Conservation (phyloP, 1,140 invertebrate genomes). For the Trichonephila clavipes region DNA sequence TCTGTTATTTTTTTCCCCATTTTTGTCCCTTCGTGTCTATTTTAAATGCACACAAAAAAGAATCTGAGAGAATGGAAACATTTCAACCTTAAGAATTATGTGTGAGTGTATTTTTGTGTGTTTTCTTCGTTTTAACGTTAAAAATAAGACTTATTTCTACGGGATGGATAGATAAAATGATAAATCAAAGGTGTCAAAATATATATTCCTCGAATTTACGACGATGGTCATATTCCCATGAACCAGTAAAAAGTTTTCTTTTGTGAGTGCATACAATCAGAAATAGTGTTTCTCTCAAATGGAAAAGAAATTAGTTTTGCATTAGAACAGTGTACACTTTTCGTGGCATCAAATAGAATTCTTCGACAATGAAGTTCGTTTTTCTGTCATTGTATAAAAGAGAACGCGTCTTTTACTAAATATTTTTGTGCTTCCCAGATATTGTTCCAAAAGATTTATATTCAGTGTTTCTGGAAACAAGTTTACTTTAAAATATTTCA, state of each 20-base stretch:
- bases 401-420: background rate
- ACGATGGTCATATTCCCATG: background rate
- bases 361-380: background rate
- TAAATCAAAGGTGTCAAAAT: conserved; percentile 40
- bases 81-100: background rate
- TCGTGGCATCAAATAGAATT: background rate
- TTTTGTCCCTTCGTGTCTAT: background rate
- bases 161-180: background rate
- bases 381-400: background rate
- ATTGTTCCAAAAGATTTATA: background rate
- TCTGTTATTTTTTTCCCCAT: background rate
- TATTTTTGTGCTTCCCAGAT: background rate
- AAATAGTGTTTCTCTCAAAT: background rate
- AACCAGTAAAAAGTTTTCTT: background rate
- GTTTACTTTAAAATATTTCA: background rate
- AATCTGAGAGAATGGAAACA: conserved; percentile 3
- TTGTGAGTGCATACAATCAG: background rate
- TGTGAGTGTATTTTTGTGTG: background rate
- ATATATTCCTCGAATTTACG: background rate
- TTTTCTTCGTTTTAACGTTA: background rate
- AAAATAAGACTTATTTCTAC: background rate
- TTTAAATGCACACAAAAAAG: background rate
- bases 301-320: background rate
- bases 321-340: background rate
- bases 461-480: background rate